Base-by-base conservation (phyloP, 2,888 invertebrate genomes). In the Corythucha ciliata region DNA sequence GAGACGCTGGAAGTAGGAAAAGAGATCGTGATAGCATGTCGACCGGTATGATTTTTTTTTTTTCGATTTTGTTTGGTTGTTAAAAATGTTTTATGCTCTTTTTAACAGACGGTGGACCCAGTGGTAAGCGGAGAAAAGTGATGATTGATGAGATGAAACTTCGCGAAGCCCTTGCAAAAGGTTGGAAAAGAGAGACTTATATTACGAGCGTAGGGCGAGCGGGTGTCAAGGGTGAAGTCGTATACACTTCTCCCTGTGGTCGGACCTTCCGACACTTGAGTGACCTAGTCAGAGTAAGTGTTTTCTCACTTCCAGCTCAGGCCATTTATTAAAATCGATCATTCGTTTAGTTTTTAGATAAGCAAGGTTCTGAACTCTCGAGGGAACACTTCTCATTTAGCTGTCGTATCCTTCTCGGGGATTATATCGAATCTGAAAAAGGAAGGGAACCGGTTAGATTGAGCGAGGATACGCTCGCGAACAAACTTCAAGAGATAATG, bases 331-430 rank as follows among this genome's bases (percentile, higher is more conserved):
- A 34, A 47, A 40, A 55, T 53, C 53, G 50, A 41, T 57, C 57
- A 55, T 53, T 56, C 56, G 68, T 69, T 21, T 72, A 88, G 83
- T 84, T 84, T 69, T 71, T 92, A 64, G 84, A 87, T 46, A 74
- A 80, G 65, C 78, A 80, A 66, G 66, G 66, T 49, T 69, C 70
- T 3, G 82, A 82, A 61, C 69, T 94, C 49, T 80, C 79, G 2
- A 75, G 82, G 20, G 90, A 92, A 57, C 86, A 93, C 72, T 96
- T 96, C 70, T 90, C 87, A 57, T 94, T 92, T 72, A 90, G 86
- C 62, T 83, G 90, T 36, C 83, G 88, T 58, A 78, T 84, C 2
- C 79, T 92, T 56, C 78, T 96, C 32, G 97, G 97, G 2, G 90
- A 91, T 58, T 96, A 92, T 46, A 57, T 57, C 21, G 57, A 57